Evolutionary conservation across 1,140 invertebrate species (phyloP).

Genomic region (Linepithema humile): DNA sequence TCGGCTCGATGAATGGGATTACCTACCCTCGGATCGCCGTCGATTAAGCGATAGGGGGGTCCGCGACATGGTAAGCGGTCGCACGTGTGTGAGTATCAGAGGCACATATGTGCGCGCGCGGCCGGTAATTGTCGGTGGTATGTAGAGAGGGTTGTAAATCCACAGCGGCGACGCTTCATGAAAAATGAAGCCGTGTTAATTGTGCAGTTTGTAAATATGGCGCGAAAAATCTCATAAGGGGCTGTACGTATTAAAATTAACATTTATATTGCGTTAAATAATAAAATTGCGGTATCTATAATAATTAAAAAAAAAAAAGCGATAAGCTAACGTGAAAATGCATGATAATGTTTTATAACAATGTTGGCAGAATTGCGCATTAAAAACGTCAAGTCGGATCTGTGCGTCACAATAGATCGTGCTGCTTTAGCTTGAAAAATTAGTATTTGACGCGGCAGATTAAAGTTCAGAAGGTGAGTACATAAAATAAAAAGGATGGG

Average conservation of each 20-base stretch:
- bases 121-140: constrained; percentile 28
- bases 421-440: constrained; percentile 8
- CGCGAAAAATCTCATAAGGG: background rate
- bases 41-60: constrained; percentile 65
- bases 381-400: background rate
- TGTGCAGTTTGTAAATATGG: constrained; percentile 1
- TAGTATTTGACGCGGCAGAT: constrained; percentile 3
- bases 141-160: constrained; percentile 39
- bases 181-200: constrained; percentile 31
- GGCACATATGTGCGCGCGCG: constrained; percentile 10
- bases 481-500: constrained; percentile 14
- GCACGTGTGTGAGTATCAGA: background rate
- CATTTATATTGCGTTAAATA: background rate
- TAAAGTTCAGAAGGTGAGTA: constrained; percentile 6
- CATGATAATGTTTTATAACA: background rate
- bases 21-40: constrained; percentile 67
- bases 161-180: background rate
- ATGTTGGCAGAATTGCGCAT: background rate
- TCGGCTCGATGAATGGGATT: constrained; percentile 71
- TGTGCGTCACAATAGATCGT: background rate
- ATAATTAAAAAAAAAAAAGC: background rate
- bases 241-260: background rate
- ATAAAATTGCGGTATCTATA: too few species aligned
- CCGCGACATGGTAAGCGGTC: background rate
- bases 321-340: background rate